Percentiles rank a stretch among this genome's conserved stretches.
Conservation (phyloP, 2,113 vertebrate species). For the Vulpes vulpes region DNA sequence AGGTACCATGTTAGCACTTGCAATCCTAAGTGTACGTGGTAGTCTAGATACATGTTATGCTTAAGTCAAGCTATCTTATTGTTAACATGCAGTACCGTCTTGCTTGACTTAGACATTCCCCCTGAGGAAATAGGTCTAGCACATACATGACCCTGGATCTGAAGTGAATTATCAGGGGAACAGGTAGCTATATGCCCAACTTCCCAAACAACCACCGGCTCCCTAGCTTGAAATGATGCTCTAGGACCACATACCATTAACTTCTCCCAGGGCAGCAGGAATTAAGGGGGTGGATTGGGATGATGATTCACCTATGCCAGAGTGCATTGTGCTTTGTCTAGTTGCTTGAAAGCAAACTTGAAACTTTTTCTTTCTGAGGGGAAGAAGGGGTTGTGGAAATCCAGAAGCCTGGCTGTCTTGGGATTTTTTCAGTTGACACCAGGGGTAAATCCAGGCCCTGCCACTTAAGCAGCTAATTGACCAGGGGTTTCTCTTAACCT, state of each 20-base stretch:
- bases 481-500: not conserved
- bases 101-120: not conserved
- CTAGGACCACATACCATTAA: not conserved
- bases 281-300: not conserved
- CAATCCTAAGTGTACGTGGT: rapidly evolving
- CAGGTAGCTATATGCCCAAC: too few species aligned
- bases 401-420: not conserved
- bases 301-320: not conserved
- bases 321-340: not conserved
- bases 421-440: not conserved
- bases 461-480: not conserved
- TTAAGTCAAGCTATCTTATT: not conserved
- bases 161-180: not conserved
- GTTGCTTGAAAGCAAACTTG: not conserved
- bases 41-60: not conserved
- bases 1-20: rapidly evolving
- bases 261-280: not conserved
- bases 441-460: not conserved
- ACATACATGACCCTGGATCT: not conserved
- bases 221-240: too few species aligned
- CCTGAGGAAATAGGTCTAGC: not conserved
- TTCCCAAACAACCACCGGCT: not conserved
- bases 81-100: not conserved
- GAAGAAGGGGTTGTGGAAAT: not conserved
- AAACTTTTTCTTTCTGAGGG: not conserved